Evolutionary conservation across 2,888 invertebrate species (phyloP).

Genomic region (Netelia inedita): DNA sequence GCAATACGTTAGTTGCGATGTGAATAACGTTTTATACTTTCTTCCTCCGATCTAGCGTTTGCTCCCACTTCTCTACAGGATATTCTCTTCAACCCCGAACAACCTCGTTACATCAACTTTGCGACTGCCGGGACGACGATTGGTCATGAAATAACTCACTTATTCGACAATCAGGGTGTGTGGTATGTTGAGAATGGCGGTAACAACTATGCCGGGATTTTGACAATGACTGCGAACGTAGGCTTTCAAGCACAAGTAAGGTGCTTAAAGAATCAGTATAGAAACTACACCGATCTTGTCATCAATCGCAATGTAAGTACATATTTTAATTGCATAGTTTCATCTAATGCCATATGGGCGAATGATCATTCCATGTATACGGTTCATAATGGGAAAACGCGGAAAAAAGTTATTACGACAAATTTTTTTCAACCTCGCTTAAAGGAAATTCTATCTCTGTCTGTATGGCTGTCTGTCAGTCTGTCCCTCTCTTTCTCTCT

Average conservation of each 20-base stretch:
- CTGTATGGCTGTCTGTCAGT: too few relatives aligned
- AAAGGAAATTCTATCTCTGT: too few relatives aligned
- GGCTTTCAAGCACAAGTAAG: conserved; percentile 93
- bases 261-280: conserved; percentile 97
- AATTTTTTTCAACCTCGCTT: too few relatives aligned
- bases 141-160: conserved; percentile 97
- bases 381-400: background rate
- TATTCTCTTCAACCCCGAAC: conserved; percentile 94
- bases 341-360: conserved; percentile 70
- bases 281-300: conserved; percentile 94
- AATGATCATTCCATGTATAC: too few relatives aligned
- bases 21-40: conserved; percentile 7
- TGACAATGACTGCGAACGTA: conserved; percentile 93
- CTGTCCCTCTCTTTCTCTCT: too few relatives aligned
- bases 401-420: background rate
- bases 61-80: conserved; percentile 97
- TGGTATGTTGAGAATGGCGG: conserved; percentile 97
- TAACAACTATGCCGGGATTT: conserved; percentile 97
- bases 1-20: background rate
- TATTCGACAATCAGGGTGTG: conserved; percentile 94
- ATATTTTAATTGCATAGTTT: background rate
- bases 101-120: conserved; percentile 96
- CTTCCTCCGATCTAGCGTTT: conserved; percentile 89
- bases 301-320: conserved; percentile 90
- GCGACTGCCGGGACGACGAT: conserved; percentile 96